Evolutionary conservation across 2,888 invertebrate genomes (phyloP).

Genomic region (Acleris laterana): DNA sequence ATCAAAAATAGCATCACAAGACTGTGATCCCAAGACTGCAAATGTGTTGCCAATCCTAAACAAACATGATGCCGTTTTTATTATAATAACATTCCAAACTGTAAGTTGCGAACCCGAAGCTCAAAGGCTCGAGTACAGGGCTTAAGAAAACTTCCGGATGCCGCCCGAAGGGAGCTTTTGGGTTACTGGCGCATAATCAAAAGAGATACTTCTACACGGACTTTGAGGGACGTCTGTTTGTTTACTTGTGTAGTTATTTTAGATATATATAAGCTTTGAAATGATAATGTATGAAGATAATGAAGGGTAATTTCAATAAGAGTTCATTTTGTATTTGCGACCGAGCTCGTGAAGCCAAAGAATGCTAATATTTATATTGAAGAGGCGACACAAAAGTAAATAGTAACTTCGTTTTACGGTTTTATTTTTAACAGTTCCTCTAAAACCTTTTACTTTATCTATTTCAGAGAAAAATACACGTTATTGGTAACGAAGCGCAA

Average conservation of each 20-base stretch:
- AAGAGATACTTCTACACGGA: constrained; percentile 1
- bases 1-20: not conserved
- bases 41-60: not conserved
- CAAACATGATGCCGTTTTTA: constrained; percentile 18
- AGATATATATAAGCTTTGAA: not conserved
- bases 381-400: too few relatives aligned
- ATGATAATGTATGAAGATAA: too few relatives aligned
- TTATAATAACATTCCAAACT: constrained; percentile 22
- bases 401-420: too few relatives aligned
- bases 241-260: not conserved
- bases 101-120: constrained; percentile 16
- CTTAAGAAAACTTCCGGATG: constrained; percentile 25
- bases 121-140: constrained; percentile 24
- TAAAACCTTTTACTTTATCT: too few relatives aligned
- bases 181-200: constrained; percentile 27
- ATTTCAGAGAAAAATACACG: too few relatives aligned
- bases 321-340: too few relatives aligned
- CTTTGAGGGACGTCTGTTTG: not conserved
- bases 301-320: too few relatives aligned
- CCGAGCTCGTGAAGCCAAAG: too few relatives aligned
- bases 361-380: too few relatives aligned
- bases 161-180: constrained; percentile 16
- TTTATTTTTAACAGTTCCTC: too few relatives aligned
- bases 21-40: not conserved
- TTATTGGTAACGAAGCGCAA: too few relatives aligned